phyloP scores from a whole-genome alignment of 2,888 invertebrate genomes.

The Phlogophora meticulosa region DNA sequence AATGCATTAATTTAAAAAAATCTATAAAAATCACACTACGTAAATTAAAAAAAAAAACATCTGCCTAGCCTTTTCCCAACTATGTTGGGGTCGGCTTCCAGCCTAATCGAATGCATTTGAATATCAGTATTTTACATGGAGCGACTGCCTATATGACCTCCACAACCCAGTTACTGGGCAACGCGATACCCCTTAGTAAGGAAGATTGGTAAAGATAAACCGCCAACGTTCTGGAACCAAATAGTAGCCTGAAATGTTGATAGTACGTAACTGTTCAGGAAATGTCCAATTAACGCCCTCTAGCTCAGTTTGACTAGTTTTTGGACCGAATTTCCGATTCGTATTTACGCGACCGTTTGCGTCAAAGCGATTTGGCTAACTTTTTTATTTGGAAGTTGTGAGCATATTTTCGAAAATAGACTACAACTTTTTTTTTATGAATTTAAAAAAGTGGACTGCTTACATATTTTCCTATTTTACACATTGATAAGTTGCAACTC shows the following conservation, averaged over 20 bases:
- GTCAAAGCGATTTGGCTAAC: constrained; percentile 5
- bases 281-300: constrained; percentile 66
- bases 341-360: constrained; percentile 17
- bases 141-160: too few relatives aligned
- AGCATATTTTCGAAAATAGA: neutral
- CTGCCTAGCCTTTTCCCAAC: too few relatives aligned
- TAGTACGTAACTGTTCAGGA: constrained; percentile 63
- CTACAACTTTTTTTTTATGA: neutral
- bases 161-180: too few relatives aligned
- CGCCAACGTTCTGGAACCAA: constrained; percentile 63
- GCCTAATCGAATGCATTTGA: too few relatives aligned
- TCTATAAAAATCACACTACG: too few relatives aligned
- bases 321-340: constrained; percentile 13
- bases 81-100: too few relatives aligned
- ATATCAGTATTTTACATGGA: too few relatives aligned
- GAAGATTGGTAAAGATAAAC: constrained; percentile 24
- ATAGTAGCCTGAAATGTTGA: constrained; percentile 67
- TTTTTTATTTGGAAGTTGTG: neutral
- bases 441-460: neutral
- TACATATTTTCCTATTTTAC: neutral
- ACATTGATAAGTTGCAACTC: too few relatives aligned
- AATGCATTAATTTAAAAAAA: too few relatives aligned
- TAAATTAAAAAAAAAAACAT: too few relatives aligned
- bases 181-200: too few relatives aligned
- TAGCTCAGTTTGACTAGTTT: constrained; percentile 42